Evolutionary conservation across 2,888 invertebrate species (phyloP).

Genomic region (Drosophila ezoana): DNA sequence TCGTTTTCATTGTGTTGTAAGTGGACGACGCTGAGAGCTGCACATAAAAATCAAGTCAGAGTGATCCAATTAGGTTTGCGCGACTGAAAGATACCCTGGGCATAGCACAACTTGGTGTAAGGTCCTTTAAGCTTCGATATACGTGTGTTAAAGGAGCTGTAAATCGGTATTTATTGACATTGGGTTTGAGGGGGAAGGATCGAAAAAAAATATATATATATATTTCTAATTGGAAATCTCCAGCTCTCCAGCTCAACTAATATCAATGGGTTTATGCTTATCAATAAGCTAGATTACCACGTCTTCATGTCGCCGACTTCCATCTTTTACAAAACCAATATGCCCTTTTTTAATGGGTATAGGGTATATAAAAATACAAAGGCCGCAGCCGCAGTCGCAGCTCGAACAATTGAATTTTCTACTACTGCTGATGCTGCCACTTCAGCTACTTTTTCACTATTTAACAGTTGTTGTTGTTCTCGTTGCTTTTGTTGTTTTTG

Average conservation of each 20-base stretch:
- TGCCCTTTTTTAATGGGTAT: background rate
- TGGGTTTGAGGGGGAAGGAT: too few species aligned
- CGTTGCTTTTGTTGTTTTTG: constrained; percentile 11
- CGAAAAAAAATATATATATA: background rate
- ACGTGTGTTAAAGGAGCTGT: too few species aligned
- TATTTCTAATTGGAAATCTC: background rate
- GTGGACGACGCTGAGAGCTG: constrained; percentile 52
- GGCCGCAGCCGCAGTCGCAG: constrained; percentile 38
- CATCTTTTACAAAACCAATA: background rate
- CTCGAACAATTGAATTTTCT: constrained; percentile 72
- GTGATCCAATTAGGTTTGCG: background rate
- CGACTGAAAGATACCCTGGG: background rate
- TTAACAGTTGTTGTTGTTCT: constrained; percentile 41
- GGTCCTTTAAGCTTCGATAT: too few species aligned
- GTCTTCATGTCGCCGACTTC: too few species aligned
- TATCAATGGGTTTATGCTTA: too few species aligned
- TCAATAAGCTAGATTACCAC: too few species aligned
- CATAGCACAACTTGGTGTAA: too few species aligned
- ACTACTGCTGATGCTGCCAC: constrained; percentile 53
- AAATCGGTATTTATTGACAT: too few species aligned
- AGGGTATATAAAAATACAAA: constrained; percentile 40
- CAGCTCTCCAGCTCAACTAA: background rate
- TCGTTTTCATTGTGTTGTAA: constrained; percentile 61
- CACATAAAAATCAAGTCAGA: constrained; percentile 8
- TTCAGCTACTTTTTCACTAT: constrained; percentile 68